Base-by-base conservation (phyloP, 2,888 invertebrate species). In the Netelia inedita region DNA sequence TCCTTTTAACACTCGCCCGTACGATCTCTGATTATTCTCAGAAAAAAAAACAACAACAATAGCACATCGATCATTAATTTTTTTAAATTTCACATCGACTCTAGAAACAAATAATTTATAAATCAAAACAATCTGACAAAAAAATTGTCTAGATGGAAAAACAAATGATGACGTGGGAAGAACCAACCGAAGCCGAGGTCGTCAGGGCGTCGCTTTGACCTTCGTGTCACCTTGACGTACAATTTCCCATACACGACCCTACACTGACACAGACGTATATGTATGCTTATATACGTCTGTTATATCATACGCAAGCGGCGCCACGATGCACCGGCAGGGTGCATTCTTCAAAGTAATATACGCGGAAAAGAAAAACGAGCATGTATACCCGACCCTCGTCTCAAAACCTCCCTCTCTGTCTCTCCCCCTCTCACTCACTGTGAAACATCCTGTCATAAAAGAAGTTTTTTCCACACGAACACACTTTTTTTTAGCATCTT, bases 341-440 rank as follows among this genome's bases (percentile, higher is more conserved):
- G 75, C 72, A 81, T 81, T 84, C 71, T 81, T 76, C 83, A 84
- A 75, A 81, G 83, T 72, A 81, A 84, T 81, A 81, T 81, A 65
- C 65, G 76, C 68, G 84, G 76, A 76, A 84, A 46, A 80, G 69
- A 55, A 50, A 74, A 74, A 71, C 72, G 69, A 61, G 57, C 63
- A 65, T 74, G 46, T 66, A 57, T 14, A 59, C 35, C 14, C n/a
- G 63, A 69, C 61, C 57, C 75, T 75, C 63, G 53, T 75, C 81
- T 63, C 74, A 61, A 53, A 3, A 5, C 72, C 41, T 9, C 59
- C 59, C 46, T 21, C 59, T 9, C 57, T 16, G 0, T 6, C 28
- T 61, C 23, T 46, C 41, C 55, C 46, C 57, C 21, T 46, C 46
- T 16, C 68, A 55, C 65, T 65, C 61, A 53, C 53, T 61, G 69